Conservation (phyloP, 2,797 vertebrate species). For the Acanthopagrus latus region DNA sequence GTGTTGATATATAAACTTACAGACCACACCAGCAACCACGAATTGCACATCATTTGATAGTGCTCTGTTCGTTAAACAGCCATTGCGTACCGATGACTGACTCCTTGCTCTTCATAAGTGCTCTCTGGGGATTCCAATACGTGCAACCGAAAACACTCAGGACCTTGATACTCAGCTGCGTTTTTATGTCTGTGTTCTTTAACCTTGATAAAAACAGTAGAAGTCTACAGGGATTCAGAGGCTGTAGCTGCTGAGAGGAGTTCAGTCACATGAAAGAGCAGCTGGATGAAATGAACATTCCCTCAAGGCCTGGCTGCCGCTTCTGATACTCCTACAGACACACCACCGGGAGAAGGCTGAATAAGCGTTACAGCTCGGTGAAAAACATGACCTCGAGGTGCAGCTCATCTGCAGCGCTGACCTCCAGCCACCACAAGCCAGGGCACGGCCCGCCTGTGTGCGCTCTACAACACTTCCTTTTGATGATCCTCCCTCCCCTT, state of each 20-base stretch:
- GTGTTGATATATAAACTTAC: neutral
- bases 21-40: neutral
- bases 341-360: conserved; percentile 66
- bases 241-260: conserved; percentile 49
- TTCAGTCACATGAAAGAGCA: conserved; percentile 75
- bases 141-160: conserved; percentile 39
- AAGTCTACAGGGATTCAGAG: conserved; percentile 57
- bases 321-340: conserved; percentile 64
- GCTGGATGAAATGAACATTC: conserved; percentile 72
- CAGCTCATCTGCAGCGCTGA: conserved; percentile 61
- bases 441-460: conserved; percentile 12
- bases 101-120: conserved; percentile 19
- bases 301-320: conserved; percentile 59
- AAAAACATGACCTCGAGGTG: conserved; percentile 67
- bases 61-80: neutral
- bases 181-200: conserved; percentile 53
- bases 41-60: conserved; percentile 3
- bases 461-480: conserved; percentile 24
- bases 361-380: conserved; percentile 62
- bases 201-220: conserved; percentile 66
- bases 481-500: neutral
- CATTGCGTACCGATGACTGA: neutral
- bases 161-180: conserved; percentile 46
- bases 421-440: conserved; percentile 44
- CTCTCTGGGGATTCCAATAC: conserved; percentile 45